A percentile compares a stretch with the other conserved stretches of the same genome.
Evolutionary conservation across 2,888 invertebrate genomes (phyloP).

Genomic region (Dryomyza anilis): DNA sequence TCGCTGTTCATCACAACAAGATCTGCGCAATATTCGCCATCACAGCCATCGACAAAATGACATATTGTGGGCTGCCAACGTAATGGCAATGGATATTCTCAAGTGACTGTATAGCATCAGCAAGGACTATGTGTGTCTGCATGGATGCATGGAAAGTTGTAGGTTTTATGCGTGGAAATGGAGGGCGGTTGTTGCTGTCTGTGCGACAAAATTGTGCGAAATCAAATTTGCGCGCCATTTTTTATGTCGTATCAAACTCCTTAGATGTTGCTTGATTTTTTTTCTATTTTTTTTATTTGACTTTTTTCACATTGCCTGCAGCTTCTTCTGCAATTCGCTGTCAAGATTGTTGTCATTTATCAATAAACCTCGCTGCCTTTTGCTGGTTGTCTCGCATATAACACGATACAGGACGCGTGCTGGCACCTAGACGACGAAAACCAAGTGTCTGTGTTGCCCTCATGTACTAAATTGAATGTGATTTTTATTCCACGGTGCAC

Average conservation of each 20-base stretch:
- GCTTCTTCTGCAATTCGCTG: neutral
- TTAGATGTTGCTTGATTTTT: neutral
- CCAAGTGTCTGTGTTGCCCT: neutral
- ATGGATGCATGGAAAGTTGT: neutral
- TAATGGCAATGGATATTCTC: neutral
- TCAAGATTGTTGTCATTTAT: constrained; percentile 10
- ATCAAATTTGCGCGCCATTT: too few relatives aligned
- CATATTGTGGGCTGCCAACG: neutral
- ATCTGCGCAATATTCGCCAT: too few relatives aligned
- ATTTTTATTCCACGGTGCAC: neutral
- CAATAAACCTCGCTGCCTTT: neutral
- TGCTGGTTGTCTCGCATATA: neutral
- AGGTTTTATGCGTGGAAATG: neutral
- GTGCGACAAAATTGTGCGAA: too few relatives aligned
- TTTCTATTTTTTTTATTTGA: neutral
- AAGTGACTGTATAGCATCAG: neutral
- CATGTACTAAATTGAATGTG: neutral
- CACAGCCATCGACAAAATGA: constrained; percentile 6
- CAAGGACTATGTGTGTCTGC: neutral
- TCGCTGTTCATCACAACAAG: too few relatives aligned
- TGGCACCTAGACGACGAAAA: too few relatives aligned
- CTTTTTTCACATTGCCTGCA: neutral
- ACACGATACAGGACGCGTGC: too few relatives aligned
- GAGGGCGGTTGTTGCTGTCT: neutral
- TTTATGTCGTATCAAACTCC: neutral